Conservation (phyloP, 2,113 vertebrate species). For the Anhinga anhinga region DNA sequence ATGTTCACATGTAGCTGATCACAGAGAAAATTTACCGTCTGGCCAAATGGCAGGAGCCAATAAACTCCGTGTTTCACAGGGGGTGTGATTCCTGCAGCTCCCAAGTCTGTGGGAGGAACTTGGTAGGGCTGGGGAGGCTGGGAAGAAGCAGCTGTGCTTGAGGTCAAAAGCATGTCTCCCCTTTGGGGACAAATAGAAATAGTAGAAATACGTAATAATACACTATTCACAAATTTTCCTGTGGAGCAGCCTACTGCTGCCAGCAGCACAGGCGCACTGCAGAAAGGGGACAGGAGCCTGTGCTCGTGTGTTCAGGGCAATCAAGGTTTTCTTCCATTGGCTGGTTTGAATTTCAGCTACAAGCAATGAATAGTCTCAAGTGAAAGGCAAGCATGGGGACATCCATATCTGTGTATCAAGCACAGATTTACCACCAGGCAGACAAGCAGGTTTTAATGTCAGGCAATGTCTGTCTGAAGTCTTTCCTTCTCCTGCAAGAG, state of each 20-base stretch:
- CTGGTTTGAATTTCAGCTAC: neutral
- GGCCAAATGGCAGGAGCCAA: neutral
- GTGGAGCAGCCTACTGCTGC: neutral
- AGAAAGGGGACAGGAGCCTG: neutral
- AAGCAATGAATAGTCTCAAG: neutral
- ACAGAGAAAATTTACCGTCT: neutral
- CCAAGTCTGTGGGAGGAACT: neutral
- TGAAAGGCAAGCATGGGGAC: neutral
- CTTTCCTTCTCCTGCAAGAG: neutral
- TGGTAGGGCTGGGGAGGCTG: neutral
- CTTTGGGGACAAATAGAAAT: neutral
- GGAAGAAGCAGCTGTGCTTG: neutral
- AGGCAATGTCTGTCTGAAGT: neutral
- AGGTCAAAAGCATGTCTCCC: neutral
- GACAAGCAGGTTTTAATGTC: conserved; percentile 15
- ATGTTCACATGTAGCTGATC: neutral
- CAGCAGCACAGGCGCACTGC: neutral
- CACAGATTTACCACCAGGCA: conserved; percentile 11
- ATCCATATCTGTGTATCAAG: neutral
- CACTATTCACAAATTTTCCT: neutral
- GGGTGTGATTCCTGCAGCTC: neutral
- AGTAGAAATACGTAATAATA: neutral
- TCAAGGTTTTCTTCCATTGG: neutral
- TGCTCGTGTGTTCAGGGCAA: neutral
- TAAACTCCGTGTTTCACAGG: neutral